phyloP scores from a whole-genome alignment of 2,888 invertebrate genomes.

The Julus scandinavius region DNA sequence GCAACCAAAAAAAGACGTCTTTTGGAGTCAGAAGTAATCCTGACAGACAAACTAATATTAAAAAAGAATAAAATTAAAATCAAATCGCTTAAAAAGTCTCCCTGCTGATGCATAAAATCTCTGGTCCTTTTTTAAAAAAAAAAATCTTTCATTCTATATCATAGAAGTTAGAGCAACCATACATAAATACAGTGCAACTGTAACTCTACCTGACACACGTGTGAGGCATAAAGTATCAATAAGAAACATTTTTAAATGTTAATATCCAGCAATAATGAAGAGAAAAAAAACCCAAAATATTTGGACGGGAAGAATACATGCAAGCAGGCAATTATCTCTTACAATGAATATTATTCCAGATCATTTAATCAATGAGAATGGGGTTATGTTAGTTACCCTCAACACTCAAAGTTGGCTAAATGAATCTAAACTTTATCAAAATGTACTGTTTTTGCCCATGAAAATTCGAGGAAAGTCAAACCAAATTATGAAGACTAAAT shows the following conservation, averaged over 20 bases:
- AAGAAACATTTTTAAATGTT: conserved; percentile 40
- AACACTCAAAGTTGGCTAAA: background rate
- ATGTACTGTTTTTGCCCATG: background rate
- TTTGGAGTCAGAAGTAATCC: background rate
- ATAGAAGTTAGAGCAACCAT: conserved; percentile 6
- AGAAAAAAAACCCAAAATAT: background rate
- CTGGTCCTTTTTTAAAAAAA: conserved; percentile 2
- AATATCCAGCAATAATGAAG: conserved; percentile 11
- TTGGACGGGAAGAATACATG: conserved; percentile 24
- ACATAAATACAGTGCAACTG: conserved; percentile 24
- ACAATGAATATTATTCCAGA: background rate
- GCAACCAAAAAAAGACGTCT: background rate
- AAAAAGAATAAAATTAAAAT: background rate
- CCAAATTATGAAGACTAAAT: background rate
- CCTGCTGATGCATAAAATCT: conserved; percentile 36
- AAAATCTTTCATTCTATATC: background rate
- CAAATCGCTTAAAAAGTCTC: conserved; percentile 29
- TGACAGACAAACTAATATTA: conserved; percentile 17
- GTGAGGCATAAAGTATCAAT: conserved; percentile 36
- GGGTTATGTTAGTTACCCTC: background rate
- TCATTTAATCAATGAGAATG: background rate
- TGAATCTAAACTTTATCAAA: background rate
- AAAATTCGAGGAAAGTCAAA: background rate
- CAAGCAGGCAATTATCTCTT: conserved; percentile 13
- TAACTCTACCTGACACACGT: conserved; percentile 32